Base-by-base conservation (phyloP, 2,113 vertebrate genomes). In the Ceratotherium simum region DNA sequence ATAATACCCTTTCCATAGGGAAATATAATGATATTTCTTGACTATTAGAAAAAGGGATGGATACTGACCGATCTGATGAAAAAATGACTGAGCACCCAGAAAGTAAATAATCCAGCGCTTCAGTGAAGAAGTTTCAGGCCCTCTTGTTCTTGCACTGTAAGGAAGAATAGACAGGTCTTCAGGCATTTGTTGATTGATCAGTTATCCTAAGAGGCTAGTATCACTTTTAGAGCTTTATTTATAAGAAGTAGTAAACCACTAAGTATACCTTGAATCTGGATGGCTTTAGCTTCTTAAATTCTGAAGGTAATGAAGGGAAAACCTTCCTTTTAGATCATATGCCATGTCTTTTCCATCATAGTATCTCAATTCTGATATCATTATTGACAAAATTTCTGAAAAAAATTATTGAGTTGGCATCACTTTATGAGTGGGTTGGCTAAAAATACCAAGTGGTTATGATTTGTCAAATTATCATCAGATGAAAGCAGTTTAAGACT, bases 401-500 rank as follows among this genome's bases (percentile, higher is more conserved):
- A 95, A 54, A 94, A 90, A 69, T 62, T 60, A 48, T 20, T 39
- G 48, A 81, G 9, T 88, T 58, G 48, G 36, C 31, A 33, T 65
- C 17, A 58, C 58, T 31, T 65, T 39, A 64, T 67, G 31, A 81
- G 73, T 75, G 29, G 10, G 75, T 62, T 90, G 21, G 16, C 20
- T 83, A 29, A 90, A 94, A 73, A 46, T 17, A 46, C 17, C 46
- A 46, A 29, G 18, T 69, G 21, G 70, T 42, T 67, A 91, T 65
- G 23, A 62, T 46, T 91, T 81, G 25, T 95, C 25, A 94, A 21
- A 87, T 81, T 69, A n/a, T 36, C 64, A 85, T 85, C 27, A 88
- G 17, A 56, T 92, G 29, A 78, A 95, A 83, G 51, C 62, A 83
- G 13, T 94, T 67, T 58, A 87, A 96, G 62, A 92, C 76, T 62